Evolutionary conservation across 2,888 invertebrate species (phyloP), one percentile per base, ranked within the genome.

Genomic region (Hypomecis punctinalis): DNA sequence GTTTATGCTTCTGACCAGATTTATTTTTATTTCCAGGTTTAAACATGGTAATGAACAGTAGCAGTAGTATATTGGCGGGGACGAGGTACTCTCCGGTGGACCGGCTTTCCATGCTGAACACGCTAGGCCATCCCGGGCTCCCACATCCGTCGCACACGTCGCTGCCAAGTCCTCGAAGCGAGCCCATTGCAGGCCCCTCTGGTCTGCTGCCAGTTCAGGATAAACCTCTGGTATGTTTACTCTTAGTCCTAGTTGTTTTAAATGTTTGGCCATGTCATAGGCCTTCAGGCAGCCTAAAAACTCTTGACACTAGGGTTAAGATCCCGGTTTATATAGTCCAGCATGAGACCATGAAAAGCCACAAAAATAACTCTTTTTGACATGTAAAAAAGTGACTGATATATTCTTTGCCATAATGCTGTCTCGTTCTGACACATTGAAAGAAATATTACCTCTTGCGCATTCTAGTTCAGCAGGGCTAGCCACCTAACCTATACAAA

Each of bases 141-240:
- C 85, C 88, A 6, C 92, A 89, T 65, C 87, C 88, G 36, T 83
- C 88, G 6, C 88, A 85, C 59, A 81, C 84, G 3, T 81, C 89
- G 63, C 85, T 95, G 81, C 91, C 96, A 64, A 96, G 96, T 78
- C 95, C 96, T 53, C 93, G 95, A 77, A 94, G 94, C 80, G 96
- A 96, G 83, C 95, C 96, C 42, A 93, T 96, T 55, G 96, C 97
- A 69, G 97, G 97, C 69, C 96, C 97, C n/a, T 97, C 97, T 52
- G 97, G 96, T 70, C 93, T 97, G 81, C 96, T 97, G 64, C 97
- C 97, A 65, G 97, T 97, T 78, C 97, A 97, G 91, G 96, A 97
- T 94, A 97, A 96, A 88, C 97, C 97, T 85, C 94, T 97, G 94
- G 97, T 97, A 90, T 95, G 77, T 58, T 53, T 11, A 23, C 5